phyloP scores from a whole-genome alignment of 2,797 vertebrate species.

The Holocentrus rufus region DNA sequence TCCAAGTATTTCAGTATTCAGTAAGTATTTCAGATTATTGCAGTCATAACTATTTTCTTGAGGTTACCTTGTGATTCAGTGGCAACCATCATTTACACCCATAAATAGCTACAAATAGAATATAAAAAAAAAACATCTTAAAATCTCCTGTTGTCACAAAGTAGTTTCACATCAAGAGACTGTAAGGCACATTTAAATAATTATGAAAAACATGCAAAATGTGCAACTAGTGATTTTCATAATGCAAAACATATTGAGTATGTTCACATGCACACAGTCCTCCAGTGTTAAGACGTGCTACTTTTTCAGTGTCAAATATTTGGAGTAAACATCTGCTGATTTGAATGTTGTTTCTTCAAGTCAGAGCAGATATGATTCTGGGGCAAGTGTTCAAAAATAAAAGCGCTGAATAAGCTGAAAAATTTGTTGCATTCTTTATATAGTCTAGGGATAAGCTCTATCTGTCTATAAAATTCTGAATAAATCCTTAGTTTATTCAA shows the following conservation, averaged over 20 bases:
- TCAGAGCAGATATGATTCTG: slow-evolving; percentile 16
- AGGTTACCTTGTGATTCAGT: background rate
- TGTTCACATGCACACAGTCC: slow-evolving; percentile 38
- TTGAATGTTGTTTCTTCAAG: slow-evolving; percentile 19
- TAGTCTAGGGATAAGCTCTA: background rate
- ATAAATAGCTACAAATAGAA: slow-evolving; percentile 48
- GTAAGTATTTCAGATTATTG: background rate
- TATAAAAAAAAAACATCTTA: slow-evolving; percentile 16
- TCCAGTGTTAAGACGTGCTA: slow-evolving; percentile 58
- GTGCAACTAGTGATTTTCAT: slow-evolving; percentile 41
- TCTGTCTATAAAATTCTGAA: slow-evolving; percentile 3
- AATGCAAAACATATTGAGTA: slow-evolving; percentile 38
- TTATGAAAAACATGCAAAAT: slow-evolving; percentile 33
- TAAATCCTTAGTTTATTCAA: slow-evolving; percentile 19
- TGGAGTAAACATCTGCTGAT: slow-evolving; percentile 39
- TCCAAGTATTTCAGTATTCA: slow-evolving; percentile 36
- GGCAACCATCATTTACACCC: slow-evolving; percentile 27
- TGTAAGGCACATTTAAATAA: slow-evolving; percentile 69
- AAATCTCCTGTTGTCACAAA: slow-evolving; percentile 32
- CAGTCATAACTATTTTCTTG: slow-evolving; percentile 32
- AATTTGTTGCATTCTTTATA: background rate
- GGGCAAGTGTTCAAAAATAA: slow-evolving; percentile 31
- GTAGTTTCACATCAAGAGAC: slow-evolving; percentile 38
- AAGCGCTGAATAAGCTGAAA: slow-evolving; percentile 24
- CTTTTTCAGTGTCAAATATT: slow-evolving; percentile 39